These are phyloP conservation scores for Poecilobothrus nobilitatus DNA, from an alignment of 2,888 invertebrate genomes.

Conservation along the genomic window DNA sequence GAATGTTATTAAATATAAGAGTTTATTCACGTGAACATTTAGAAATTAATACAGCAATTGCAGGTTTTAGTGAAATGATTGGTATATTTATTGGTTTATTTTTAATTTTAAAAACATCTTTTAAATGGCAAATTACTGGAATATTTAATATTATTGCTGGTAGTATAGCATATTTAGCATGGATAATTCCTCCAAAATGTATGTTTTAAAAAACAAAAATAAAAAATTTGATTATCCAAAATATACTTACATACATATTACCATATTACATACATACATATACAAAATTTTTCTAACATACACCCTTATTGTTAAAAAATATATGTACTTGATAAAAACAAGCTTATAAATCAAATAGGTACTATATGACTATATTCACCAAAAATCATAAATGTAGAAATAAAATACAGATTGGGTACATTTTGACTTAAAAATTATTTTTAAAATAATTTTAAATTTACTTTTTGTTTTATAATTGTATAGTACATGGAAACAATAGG, in stretches of 20 bases:
- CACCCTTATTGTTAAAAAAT: too few relatives aligned
- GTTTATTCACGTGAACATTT: conserved; percentile 44
- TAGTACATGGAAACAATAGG: conserved; percentile 34
- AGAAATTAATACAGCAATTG: conserved; percentile 42
- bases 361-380: too few relatives aligned
- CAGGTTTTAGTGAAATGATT: conserved; percentile 41
- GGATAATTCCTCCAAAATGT: conserved; percentile 39
- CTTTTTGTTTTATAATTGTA: not conserved
- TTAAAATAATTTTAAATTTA: not conserved
- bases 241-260: too few relatives aligned
- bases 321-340: too few relatives aligned
- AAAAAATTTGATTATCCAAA: too few relatives aligned
- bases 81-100: conserved; percentile 42
- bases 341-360: too few relatives aligned
- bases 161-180: conserved; percentile 38
- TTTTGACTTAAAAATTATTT: too few relatives aligned
- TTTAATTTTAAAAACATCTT: conserved; percentile 37
- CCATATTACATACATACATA: too few relatives aligned
- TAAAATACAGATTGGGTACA: too few relatives aligned
- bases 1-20: conserved; percentile 45
- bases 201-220: conserved; percentile 24
- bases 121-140: conserved; percentile 42
- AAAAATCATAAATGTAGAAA: too few relatives aligned
- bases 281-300: too few relatives aligned
- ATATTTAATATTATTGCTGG: conserved; percentile 41